A percentile compares a stretch with the other conserved stretches of the same genome.
Evolutionary conservation across 2,888 invertebrate genomes (phyloP).

Genomic region (Nasonia oneida): DNA sequence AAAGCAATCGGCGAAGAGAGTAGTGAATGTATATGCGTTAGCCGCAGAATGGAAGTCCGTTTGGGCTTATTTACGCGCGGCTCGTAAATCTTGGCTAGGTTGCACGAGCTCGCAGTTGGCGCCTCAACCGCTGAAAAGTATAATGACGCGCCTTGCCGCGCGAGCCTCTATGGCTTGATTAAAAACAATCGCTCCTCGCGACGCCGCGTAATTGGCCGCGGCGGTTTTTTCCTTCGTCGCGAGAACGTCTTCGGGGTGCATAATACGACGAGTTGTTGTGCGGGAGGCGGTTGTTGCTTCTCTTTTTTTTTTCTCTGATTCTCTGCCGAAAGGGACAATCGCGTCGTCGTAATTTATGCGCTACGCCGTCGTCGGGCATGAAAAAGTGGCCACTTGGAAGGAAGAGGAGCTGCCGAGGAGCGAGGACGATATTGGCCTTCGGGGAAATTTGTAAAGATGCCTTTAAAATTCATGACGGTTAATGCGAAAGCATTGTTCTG

Average conservation of each 20-base stretch:
- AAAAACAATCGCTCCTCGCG: constrained; percentile 48
- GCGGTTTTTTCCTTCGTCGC: constrained; percentile 37
- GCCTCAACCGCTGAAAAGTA: constrained; percentile 43
- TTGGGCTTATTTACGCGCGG: constrained; percentile 71
- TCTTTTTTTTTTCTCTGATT: background rate
- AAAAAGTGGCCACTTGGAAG: constrained; percentile 7
- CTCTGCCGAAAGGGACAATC: background rate
- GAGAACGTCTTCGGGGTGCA: constrained; percentile 12
- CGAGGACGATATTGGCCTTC: background rate
- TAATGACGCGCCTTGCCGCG: constrained; percentile 12
- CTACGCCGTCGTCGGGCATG: constrained; percentile 3
- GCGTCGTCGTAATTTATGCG: constrained; percentile 27
- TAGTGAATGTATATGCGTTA: constrained; percentile 20
- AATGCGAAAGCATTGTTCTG: background rate
- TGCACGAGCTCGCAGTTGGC: constrained; percentile 43
- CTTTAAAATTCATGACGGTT: constrained; percentile 15
- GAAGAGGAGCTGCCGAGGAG: background rate
- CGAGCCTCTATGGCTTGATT: constrained; percentile 40
- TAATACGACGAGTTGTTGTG: constrained; percentile 8
- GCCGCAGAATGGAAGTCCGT: constrained; percentile 65
- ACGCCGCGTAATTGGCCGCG: constrained; percentile 33
- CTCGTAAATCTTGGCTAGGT: constrained; percentile 68
- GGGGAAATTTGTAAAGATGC: constrained; percentile 15
- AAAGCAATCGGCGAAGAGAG: background rate
- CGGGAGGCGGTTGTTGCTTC: background rate